These are phyloP conservation scores for Misgurnus anguillicaudatus DNA, from an alignment of 2,113 vertebrate genomes.

Conservation along the genomic window DNA sequence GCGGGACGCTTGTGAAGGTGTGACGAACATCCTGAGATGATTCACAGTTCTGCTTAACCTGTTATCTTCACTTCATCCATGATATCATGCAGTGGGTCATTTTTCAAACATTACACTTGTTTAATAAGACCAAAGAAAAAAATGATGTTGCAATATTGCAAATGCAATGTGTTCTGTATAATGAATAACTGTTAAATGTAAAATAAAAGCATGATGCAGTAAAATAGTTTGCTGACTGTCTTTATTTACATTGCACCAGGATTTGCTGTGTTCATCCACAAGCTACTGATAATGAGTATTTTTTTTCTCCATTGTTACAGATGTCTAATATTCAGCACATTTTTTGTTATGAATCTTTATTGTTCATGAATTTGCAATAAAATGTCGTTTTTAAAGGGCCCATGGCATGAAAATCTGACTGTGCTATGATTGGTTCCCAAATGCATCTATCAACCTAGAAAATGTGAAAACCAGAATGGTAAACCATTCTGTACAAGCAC, in stretches of 20 bases:
- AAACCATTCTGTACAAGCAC: no score
- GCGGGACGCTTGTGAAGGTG: constrained; percentile 54
- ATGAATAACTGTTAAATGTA: neutral
- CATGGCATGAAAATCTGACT: no score
- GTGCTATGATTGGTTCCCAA: no score
- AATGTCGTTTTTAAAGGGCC: no score
- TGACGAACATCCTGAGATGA: constrained; percentile 49
- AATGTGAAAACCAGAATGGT: no score
- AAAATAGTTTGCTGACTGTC: constrained; percentile 20
- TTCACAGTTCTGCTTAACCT: constrained; percentile 32
- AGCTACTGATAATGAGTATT: neutral
- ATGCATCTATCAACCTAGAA: no score
- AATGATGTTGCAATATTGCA: no score
- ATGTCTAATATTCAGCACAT: neutral
- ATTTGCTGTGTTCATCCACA: neutral
- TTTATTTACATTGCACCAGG: constrained; percentile 5
- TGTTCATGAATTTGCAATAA: neutral
- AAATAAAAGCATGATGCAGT: constrained; percentile 39
- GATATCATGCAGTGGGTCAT: neutral
- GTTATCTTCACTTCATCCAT: neutral
- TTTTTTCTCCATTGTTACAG: neutral
- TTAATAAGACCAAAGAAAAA: no score
- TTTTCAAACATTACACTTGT: no score
- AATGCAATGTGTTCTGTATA: neutral
- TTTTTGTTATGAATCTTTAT: no score